A percentile compares a stretch with the other conserved stretches of the same genome.
These are phyloP conservation scores for Diogma glabrata DNA, from an alignment of 2,888 invertebrate species.

Conservation along the genomic window DNA sequence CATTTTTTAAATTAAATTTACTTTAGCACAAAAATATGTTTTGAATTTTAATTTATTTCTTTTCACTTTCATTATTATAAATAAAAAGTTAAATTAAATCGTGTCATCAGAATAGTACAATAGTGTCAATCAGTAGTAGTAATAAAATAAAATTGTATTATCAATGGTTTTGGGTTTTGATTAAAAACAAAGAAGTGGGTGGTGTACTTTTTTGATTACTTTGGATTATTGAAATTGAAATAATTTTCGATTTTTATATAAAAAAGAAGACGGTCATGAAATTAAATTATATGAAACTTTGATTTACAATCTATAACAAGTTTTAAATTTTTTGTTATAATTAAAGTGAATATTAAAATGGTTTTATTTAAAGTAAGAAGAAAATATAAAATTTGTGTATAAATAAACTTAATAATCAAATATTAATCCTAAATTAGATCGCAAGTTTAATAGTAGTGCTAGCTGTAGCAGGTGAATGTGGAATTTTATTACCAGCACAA, in stretches of 20 bases:
- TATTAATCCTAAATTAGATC: neutral
- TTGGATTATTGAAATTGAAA: too few species aligned
- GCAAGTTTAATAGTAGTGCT: neutral
- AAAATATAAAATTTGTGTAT: neutral
- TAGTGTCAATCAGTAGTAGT: too few species aligned
- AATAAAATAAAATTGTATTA: too few species aligned
- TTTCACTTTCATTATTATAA: too few species aligned
- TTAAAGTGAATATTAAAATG: conserved; percentile 3
- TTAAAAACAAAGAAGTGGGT: too few species aligned
- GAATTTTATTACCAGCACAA: conserved; percentile 4
- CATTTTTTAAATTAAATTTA: too few species aligned
- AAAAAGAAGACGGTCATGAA: neutral
- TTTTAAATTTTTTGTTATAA: neutral
- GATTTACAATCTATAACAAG: conserved; percentile 3
- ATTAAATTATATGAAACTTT: conserved; percentile 5
- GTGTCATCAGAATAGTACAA: too few species aligned
- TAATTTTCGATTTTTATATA: conserved; percentile 6
- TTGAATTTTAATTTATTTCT: too few species aligned
- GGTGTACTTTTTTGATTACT: too few species aligned
- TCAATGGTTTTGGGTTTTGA: too few species aligned
- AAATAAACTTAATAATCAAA: neutral
- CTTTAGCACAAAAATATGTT: too few species aligned
- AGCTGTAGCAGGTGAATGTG: conserved; percentile 4
- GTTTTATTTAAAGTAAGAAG: conserved; percentile 1
- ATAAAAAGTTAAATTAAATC: too few species aligned